These are phyloP conservation scores for Neotoxoptera formosana DNA, from an alignment of 1,140 invertebrate genomes.

Conservation along the genomic window DNA sequence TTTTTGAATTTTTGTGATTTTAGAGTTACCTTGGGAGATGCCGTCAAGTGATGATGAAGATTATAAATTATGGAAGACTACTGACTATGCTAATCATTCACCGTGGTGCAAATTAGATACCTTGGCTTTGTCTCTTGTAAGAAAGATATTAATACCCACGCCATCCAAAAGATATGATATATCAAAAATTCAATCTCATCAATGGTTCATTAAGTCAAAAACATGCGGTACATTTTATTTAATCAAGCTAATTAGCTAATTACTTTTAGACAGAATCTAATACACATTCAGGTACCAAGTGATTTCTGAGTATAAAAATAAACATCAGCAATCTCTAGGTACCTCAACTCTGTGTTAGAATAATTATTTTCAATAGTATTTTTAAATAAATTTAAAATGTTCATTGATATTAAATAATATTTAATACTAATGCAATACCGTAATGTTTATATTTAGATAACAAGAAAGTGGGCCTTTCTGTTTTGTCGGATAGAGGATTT, in stretches of 20 bases:
- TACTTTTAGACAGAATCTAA: neutral
- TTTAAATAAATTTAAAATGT: neutral
- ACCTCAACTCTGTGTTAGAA: slow-evolving; percentile 9
- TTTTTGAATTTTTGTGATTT: slow-evolving; percentile 58
- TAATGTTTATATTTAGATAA: neutral
- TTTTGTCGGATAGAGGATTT: slow-evolving; percentile 5
- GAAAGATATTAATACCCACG: slow-evolving; percentile 75
- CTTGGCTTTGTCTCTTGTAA: slow-evolving; percentile 75
- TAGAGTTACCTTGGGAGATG: slow-evolving; percentile 94
- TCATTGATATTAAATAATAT: neutral
- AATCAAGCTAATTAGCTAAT: neutral
- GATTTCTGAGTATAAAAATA: slow-evolving; percentile 34
- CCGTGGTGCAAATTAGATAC: slow-evolving; percentile 87
- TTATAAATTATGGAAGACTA: slow-evolving; percentile 79
- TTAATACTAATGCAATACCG: neutral
- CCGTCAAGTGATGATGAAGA: slow-evolving; percentile 75
- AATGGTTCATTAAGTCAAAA: slow-evolving; percentile 74
- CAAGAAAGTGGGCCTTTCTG: slow-evolving; percentile 1
- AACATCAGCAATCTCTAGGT: slow-evolving; percentile 27
- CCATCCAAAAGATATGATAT: slow-evolving; percentile 73
- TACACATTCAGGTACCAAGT: slow-evolving; percentile 48
- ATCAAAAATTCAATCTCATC: slow-evolving; percentile 76
- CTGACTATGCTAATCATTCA: slow-evolving; percentile 70
- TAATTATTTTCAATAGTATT: neutral
- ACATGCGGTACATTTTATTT: slow-evolving; percentile 35